Base-by-base conservation (phyloP, 2,888 invertebrate genomes). In the Shargacucullia verbasci region DNA sequence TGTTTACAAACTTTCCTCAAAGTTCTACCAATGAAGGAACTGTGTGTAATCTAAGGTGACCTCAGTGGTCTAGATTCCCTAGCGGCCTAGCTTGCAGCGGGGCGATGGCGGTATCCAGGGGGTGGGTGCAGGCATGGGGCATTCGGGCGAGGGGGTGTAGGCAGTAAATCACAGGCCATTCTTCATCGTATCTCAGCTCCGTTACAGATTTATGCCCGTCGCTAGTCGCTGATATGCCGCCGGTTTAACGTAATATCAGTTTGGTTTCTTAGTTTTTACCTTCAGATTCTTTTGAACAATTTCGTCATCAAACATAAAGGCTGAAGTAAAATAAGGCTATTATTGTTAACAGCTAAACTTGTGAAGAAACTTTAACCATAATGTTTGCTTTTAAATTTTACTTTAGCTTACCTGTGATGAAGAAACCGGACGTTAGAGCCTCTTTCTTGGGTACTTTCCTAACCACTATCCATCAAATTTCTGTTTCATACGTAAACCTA, bases 151-250 rank as follows among this genome's bases (percentile, higher is more conserved):
- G 31, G 59, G 33, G 14, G 45, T 27, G 27, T 15, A 29, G 53
- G 60, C 59, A 70, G 64, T 75, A 72, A 62, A 75, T 75, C 75
- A 69, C 61, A 20, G 31, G 44, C 72, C 60, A 75, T 75, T 75
- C 72, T 75, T 75, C 72, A 75, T 75, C 59, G 49, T 72, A 75
- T 72, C 72, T 75, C 56, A 55, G 58, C 60, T 74, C 75, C 58
- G 55, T 70, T 66, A 46, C 60, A 59, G 66, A 75, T 75, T 75
- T 75, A 74, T 74, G 53, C 60, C 63, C 56, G 60, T 56, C 71
- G 59, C 59, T 46, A 49, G 43, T 47, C 35, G 8, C 59, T 53
- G 66, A 70, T 70, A 59, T 50, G 25, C 11, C 39, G 39, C 14
- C 11, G 39, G 56, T 66, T 60, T 53, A 57, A 53, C 46, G 39